A percentile compares a stretch with the other conserved stretches of the same genome.
Conservation (phyloP, 2,888 invertebrate genomes). For the Chrysina gloriosa region DNA sequence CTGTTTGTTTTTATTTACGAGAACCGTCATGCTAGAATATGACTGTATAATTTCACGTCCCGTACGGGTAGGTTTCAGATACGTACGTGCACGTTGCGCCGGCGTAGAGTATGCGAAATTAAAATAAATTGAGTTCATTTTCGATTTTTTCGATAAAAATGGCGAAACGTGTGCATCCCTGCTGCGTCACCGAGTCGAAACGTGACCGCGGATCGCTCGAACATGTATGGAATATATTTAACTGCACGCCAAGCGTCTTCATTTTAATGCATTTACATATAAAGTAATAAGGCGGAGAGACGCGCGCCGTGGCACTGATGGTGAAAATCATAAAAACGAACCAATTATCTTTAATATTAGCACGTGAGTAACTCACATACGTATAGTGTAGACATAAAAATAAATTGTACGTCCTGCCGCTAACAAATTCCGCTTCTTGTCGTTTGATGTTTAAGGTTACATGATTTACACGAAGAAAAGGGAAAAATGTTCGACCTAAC, state of each 20-base stretch:
- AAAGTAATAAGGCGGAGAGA: slow-evolving; percentile 30
- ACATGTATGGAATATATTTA: slow-evolving; percentile 43
- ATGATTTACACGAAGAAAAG: slow-evolving; percentile 8
- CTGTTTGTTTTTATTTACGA: slow-evolving; percentile 34
- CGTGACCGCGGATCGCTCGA: slow-evolving; percentile 50
- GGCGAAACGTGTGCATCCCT: slow-evolving; percentile 48
- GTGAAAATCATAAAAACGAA: slow-evolving; percentile 42
- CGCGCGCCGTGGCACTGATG: slow-evolving; percentile 19
- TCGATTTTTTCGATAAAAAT: slow-evolving; percentile 47
- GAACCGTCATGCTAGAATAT: slow-evolving; percentile 19
- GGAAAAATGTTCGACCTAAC: neutral
- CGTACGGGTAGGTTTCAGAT: slow-evolving; percentile 15
- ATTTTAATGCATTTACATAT: slow-evolving; percentile 37
- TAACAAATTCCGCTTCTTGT: slow-evolving; percentile 39
- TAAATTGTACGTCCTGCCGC: slow-evolving; percentile 41
- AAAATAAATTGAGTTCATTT: slow-evolving; percentile 50
- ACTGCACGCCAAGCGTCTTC: slow-evolving; percentile 42
- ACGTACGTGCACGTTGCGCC: slow-evolving; percentile 2
- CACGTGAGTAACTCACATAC: slow-evolving; percentile 46
- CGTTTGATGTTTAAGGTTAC: slow-evolving; percentile 1
- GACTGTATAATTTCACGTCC: slow-evolving; percentile 30
- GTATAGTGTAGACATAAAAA: slow-evolving; percentile 44
- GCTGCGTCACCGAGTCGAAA: slow-evolving; percentile 49
- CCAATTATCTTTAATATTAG: slow-evolving; percentile 49
- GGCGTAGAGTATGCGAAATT: slow-evolving; percentile 43